These are phyloP conservation scores for Lycaena phlaeas DNA, from an alignment of 2,888 invertebrate species.

Conservation along the genomic window DNA sequence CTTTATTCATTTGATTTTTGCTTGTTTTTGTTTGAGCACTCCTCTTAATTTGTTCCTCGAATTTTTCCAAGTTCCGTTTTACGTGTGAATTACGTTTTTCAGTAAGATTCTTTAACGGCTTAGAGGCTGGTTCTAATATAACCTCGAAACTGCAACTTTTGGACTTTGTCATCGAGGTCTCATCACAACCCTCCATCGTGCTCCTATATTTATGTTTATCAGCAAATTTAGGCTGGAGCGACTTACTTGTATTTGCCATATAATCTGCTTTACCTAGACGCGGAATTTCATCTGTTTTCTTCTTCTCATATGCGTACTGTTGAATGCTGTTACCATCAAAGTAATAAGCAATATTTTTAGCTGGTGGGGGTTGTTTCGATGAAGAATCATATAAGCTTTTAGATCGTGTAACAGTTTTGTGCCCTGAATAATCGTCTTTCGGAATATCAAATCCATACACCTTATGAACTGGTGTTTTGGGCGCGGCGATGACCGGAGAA, in stretches of 20 bases:
- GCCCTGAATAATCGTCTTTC: conserved; percentile 37
- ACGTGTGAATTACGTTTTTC: conserved; percentile 66
- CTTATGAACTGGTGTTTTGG: conserved; percentile 40
- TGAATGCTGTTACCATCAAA: conserved; percentile 62
- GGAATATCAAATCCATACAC: conserved; percentile 57
- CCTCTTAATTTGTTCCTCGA: conserved; percentile 68
- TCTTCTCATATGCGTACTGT: conserved; percentile 47
- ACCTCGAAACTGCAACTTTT: conserved; percentile 70
- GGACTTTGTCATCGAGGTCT: conserved; percentile 57
- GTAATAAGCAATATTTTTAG: conserved; percentile 66
- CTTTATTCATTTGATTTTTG: conserved; percentile 60
- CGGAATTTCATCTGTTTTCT: conserved; percentile 71
- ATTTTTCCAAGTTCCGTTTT: conserved; percentile 74
- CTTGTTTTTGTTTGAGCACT: conserved; percentile 48
- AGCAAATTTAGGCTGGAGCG: conserved; percentile 53
- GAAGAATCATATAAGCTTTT: conserved; percentile 59
- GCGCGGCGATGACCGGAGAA: conserved; percentile 24
- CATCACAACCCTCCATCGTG: conserved; percentile 59
- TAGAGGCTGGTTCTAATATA: conserved; percentile 61
- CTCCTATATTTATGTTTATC: conserved; percentile 58
- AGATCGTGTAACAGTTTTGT: conserved; percentile 62
- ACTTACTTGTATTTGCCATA: conserved; percentile 60
- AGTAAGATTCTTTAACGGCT: conserved; percentile 57
- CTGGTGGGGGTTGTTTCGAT: conserved; percentile 41
- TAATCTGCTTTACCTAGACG: conserved; percentile 71